These are phyloP conservation scores for Tetragnatha versicolor DNA, from an alignment of 1,140 invertebrate species.

Conservation along the genomic window DNA sequence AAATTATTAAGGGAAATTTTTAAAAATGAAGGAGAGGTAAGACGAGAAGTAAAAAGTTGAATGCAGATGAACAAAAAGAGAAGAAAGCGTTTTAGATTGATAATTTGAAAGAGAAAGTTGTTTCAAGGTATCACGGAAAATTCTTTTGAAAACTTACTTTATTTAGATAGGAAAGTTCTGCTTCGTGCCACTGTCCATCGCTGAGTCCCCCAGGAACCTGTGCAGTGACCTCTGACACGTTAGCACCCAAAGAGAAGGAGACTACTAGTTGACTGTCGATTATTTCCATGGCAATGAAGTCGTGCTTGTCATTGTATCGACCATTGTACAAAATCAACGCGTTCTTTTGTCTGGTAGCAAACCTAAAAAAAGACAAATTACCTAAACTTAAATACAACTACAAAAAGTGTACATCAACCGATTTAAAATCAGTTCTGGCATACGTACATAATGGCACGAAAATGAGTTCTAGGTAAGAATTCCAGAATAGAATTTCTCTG, in stretches of 20 bases:
- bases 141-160: conserved; percentile 71
- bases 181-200: conserved; percentile 94
- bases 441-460: no score
- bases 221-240: conserved; percentile 74
- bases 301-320: conserved; percentile 92
- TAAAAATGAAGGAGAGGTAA: no score
- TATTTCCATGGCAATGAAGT: conserved; percentile 93
- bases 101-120: no score
- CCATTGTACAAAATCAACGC: conserved; percentile 94
- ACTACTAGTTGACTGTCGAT: conserved; percentile 79
- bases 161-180: conserved; percentile 86
- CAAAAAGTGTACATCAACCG: background rate
- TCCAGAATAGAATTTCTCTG: no score
- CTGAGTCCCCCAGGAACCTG: conserved; percentile 73
- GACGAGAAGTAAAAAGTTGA: no score
- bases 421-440: no score
- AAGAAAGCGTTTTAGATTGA: no score
- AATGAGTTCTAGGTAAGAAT: no score
- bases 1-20: background rate
- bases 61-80: no score
- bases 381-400: background rate
- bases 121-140: no score
- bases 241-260: conserved; percentile 86
- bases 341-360: conserved; percentile 83
- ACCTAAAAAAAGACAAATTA: conserved; percentile 67